These are phyloP conservation scores for Periplaneta americana DNA, from an alignment of 1,140 invertebrate species.

Conservation along the genomic window DNA sequence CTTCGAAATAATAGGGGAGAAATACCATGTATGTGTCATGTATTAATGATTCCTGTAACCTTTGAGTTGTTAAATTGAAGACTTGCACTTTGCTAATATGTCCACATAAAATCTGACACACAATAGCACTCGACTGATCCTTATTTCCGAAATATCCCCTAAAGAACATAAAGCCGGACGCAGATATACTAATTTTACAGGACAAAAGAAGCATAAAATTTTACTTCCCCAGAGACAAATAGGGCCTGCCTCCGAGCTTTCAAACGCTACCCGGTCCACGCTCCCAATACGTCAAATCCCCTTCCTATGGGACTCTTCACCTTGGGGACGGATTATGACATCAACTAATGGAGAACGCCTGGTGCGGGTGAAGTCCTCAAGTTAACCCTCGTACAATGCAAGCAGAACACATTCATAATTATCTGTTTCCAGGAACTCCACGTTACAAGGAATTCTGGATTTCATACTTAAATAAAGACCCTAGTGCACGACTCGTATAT, in stretches of 20 bases:
- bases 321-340: neutral
- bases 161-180: neutral
- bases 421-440: too few relatives aligned
- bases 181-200: neutral
- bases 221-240: neutral
- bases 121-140: too few relatives aligned
- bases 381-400: neutral
- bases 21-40: too few relatives aligned
- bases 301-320: neutral
- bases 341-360: neutral
- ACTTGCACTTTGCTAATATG: too few relatives aligned
- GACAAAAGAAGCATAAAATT: neutral
- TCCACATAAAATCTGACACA: too few relatives aligned
- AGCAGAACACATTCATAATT: neutral
- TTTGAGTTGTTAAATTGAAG: too few relatives aligned
- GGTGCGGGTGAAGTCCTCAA: neutral
- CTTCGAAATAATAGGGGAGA: too few relatives aligned
- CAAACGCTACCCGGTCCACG: neutral
- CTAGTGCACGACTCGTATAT: too few relatives aligned
- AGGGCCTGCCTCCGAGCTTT: neutral
- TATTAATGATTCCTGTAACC: too few relatives aligned
- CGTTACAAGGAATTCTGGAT: too few relatives aligned
- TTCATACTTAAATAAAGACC: too few relatives aligned
- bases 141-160: too few relatives aligned
- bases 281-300: neutral